These are phyloP conservation scores for Ophiothrix spiculata DNA, from an alignment of 35 echinoderm and acorn worm species.

Conservation along the genomic window DNA sequence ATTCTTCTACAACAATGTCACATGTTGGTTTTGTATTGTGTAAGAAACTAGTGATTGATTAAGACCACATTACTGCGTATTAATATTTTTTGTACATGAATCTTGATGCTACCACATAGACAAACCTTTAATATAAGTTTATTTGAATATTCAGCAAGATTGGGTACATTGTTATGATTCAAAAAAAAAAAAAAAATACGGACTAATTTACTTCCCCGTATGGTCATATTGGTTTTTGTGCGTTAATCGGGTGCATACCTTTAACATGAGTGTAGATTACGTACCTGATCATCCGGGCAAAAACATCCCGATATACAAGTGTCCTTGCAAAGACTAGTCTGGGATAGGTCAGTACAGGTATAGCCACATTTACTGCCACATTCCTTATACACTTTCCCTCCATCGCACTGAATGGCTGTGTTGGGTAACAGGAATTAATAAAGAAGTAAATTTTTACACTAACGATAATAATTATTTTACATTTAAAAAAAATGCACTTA, in stretches of 20 bases:
- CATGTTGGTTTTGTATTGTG: no score
- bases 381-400: slow-evolving; percentile 16
- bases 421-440: background rate
- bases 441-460: background rate
- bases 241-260: no score
- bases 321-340: background rate
- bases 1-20: background rate
- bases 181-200: no score
- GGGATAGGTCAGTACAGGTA: slow-evolving; percentile 13
- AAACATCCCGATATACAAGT: slow-evolving; percentile 38
- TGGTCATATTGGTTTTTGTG: no score
- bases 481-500: background rate
- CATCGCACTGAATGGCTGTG: slow-evolving; percentile 17
- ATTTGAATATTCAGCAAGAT: no score
- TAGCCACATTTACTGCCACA: slow-evolving; percentile 26
- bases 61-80: no score
- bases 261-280: background rate
- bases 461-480: background rate
- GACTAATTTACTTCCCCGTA: no score
- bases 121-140: no score
- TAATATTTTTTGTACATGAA: no score
- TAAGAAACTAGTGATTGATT: no score
- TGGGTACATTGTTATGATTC: no score
- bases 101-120: no score
- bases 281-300: slow-evolving; percentile 33